Percentiles rank a stretch among this genome's conserved stretches.
phyloP scores from a whole-genome alignment of 2,113 vertebrate species.

The Spheniscus mendiculus region DNA sequence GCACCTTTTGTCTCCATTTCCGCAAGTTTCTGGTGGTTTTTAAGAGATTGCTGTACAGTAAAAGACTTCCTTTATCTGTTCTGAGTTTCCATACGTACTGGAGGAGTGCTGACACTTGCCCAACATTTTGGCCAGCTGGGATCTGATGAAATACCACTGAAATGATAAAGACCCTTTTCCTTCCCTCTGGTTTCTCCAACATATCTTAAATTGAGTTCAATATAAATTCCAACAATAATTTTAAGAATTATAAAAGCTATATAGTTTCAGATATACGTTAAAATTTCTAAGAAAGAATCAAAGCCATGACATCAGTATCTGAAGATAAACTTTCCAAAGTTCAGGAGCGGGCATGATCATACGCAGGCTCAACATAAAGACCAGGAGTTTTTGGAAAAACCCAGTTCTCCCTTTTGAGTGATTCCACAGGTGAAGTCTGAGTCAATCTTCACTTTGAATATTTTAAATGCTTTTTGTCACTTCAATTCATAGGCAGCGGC shows the following conservation, averaged over 20 bases:
- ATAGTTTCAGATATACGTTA: not conserved
- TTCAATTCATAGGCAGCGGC: not conserved
- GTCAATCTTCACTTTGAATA: not conserved
- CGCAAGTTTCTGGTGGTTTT: not conserved
- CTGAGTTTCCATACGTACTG: not conserved
- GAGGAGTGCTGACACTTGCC: not conserved
- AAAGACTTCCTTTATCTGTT: not conserved
- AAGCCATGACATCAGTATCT: not conserved
- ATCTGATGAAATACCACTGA: not conserved
- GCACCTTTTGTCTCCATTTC: not conserved
- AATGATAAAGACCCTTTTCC: not conserved
- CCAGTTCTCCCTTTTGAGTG: not conserved
- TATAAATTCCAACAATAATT: not conserved
- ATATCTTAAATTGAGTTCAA: not conserved
- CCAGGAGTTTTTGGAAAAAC: not conserved
- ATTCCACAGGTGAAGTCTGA: not conserved
- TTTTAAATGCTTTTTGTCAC: not conserved
- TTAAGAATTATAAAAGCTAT: not conserved
- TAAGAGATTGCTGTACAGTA: not conserved
- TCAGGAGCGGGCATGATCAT: not conserved
- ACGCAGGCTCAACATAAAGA: not conserved
- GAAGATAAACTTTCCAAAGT: not conserved
- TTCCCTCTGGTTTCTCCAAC: not conserved
- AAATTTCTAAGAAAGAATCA: not conserved
- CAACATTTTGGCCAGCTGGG: not conserved